Evolutionary conservation across 2,113 vertebrate species (phyloP).

Genomic region (Oncorhynchus masou): DNA sequence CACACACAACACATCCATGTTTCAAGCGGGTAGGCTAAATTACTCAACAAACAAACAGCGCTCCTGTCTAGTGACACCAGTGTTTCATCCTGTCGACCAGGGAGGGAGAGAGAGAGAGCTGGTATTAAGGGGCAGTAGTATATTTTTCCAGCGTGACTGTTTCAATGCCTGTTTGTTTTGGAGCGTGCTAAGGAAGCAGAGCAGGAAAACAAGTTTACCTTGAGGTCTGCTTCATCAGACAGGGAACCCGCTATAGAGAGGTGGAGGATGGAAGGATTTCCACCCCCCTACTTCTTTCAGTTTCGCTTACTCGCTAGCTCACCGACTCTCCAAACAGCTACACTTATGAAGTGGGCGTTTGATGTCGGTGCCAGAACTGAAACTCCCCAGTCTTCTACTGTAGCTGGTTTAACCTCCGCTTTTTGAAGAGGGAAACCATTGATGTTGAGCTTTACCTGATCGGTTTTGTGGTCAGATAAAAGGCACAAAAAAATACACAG

Average conservation of each 20-base stretch:
- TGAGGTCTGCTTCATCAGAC: slow-evolving; percentile 65
- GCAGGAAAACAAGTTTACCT: slow-evolving; percentile 74
- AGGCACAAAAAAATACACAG: slow-evolving; percentile 28
- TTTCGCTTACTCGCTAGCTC: slow-evolving; percentile 54
- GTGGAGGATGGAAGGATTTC: slow-evolving; percentile 3
- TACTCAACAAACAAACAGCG: slow-evolving; percentile 33
- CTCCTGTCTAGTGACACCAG: slow-evolving; percentile 20
- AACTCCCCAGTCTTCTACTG: slow-evolving; percentile 43
- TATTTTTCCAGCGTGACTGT: slow-evolving; percentile 73
- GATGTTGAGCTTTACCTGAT: slow-evolving; percentile 69
- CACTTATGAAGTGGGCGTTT: slow-evolving; percentile 60
- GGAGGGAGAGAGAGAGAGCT: background rate
- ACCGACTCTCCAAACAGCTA: slow-evolving; percentile 58
- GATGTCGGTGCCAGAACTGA: slow-evolving; percentile 61
- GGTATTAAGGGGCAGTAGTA: slow-evolving; percentile 60
- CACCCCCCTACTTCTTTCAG: slow-evolving; percentile 38
- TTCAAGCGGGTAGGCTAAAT: slow-evolving; percentile 20
- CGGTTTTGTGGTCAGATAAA: slow-evolving; percentile 38
- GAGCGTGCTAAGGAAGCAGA: slow-evolving; percentile 70
- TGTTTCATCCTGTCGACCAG: slow-evolving; percentile 20
- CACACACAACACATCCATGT: background rate
- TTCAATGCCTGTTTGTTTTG: slow-evolving; percentile 74
- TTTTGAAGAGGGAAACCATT: slow-evolving; percentile 70
- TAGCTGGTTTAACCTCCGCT: slow-evolving; percentile 35
- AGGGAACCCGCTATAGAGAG: slow-evolving; percentile 68